Conservation (phyloP, 2,797 vertebrate species). For the Bovichtus variegatus region DNA sequence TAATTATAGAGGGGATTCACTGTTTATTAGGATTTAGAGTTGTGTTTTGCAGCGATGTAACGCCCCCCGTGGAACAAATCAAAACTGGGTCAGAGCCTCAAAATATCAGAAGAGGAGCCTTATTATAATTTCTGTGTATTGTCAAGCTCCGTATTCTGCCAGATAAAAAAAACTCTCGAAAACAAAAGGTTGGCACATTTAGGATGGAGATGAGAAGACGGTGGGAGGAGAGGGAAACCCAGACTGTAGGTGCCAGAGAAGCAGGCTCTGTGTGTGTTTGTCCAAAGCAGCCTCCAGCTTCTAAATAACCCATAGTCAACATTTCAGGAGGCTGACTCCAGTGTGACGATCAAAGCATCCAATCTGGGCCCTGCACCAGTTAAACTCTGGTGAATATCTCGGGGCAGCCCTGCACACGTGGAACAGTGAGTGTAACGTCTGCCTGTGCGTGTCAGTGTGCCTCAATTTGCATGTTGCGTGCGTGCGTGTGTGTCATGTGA, state of each 20-base stretch:
- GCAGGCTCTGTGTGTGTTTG: constrained; percentile 30
- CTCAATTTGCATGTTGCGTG: constrained; percentile 47
- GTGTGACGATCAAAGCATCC: constrained; percentile 53
- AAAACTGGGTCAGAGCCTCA: constrained; percentile 82
- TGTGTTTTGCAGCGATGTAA: constrained; percentile 57
- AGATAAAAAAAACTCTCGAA: constrained; percentile 59
- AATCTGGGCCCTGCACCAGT: constrained; percentile 40
- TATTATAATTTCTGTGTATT: constrained; percentile 75
- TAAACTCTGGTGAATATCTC: constrained; percentile 38
- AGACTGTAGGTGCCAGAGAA: constrained; percentile 45
- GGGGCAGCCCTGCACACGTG: constrained; percentile 38
- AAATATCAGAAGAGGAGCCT: constrained; percentile 75
- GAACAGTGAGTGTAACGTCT: constrained; percentile 33
- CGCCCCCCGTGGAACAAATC: constrained; percentile 70
- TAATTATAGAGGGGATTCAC: constrained; percentile 52
- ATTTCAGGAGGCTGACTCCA: constrained; percentile 38
- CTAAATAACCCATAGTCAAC: constrained; percentile 64
- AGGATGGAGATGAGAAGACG: constrained; percentile 55
- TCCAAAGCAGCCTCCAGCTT: constrained; percentile 45
- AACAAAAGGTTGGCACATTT: constrained; percentile 74
- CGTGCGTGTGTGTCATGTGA: constrained; percentile 40
- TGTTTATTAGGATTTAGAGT: constrained; percentile 58
- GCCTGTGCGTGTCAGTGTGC: constrained; percentile 44
- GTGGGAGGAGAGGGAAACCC: constrained; percentile 56
- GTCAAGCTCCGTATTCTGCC: constrained; percentile 67